Percentiles rank a stretch among this genome's conserved stretches.
Evolutionary conservation across 2,888 invertebrate genomes (phyloP).

Genomic region (Drosophila algonquin): DNA sequence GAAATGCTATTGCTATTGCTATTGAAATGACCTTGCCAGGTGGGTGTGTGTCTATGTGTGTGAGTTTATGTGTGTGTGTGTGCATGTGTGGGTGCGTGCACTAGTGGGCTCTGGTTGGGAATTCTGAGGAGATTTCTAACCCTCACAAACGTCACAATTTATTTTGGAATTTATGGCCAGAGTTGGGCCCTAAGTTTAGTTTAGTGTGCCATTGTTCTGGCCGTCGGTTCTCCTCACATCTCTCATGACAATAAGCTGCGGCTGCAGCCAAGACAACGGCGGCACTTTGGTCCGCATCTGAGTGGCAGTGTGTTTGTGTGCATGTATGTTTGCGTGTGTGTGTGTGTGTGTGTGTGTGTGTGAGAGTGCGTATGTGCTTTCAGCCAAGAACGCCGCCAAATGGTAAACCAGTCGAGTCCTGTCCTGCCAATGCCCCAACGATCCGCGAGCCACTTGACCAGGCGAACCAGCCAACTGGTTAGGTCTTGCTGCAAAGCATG

Average conservation of each 20-base stretch:
- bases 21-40: conserved; percentile 34
- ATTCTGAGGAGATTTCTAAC: conserved; percentile 14
- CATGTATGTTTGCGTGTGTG: conserved; percentile 20
- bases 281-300: conserved; percentile 37
- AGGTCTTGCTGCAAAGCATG: conserved; percentile 72
- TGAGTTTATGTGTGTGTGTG: conserved; percentile 5
- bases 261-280: conserved; percentile 43
- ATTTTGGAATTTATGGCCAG: conserved; percentile 64
- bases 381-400: conserved; percentile 55
- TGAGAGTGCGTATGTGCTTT: conserved; percentile 36
- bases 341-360: conserved; percentile 23
- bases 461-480: conserved; percentile 72
- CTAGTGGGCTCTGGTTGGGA: conserved; percentile 26
- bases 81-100: no score
- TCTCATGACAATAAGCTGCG: conserved; percentile 66
- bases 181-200: conserved; percentile 59
- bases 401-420: conserved; percentile 62
- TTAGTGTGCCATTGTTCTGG: conserved; percentile 78
- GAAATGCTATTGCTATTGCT: conserved; percentile 7
- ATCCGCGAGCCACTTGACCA: conserved; percentile 65
- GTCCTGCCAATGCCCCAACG: conserved; percentile 71
- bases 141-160: conserved; percentile 54
- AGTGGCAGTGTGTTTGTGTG: conserved; percentile 10
- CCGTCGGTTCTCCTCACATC: conserved; percentile 66
- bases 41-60: background rate